Base-by-base conservation (phyloP, 2,888 invertebrate species). In the Parochlus steinenii region DNA sequence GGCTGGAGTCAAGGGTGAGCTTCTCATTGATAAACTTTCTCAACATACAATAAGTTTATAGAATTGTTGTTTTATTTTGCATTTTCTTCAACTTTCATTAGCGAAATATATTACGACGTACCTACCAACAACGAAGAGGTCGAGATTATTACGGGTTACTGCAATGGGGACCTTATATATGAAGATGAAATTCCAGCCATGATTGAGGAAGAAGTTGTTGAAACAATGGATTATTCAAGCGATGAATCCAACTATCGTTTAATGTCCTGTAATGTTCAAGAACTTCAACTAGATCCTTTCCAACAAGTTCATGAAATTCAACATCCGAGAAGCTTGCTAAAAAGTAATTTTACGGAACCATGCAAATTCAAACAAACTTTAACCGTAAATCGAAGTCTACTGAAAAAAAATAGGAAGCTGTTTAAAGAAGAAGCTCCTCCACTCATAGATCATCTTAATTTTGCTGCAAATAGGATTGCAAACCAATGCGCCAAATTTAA, bases 171-270 rank as follows among this genome's bases (percentile, higher is more conserved):
- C 49, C 54, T 64, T 36, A 41, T 46, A 14, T 55, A 63, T 2
- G 51, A 59, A 0, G 60, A 62, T 42, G 61, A 69, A 46, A 65
- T 65, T 42, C 63, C 67, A n/a, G 60, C 63, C 2, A 61, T 58
- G 40, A 63, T 67, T 30, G 65, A 64, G 49, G 46, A 46, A 39
- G 40, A 39, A 16, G 39, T 45, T 5, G 40, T 44, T 2, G 16
- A 34, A 4, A 41, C 11, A 38, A 30, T 10, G 38, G 38, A 23
- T 17, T 33, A 34, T 35, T 6, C 8, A 15, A 27, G 16, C 17
- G 18, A 11, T 14, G 31, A 27, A 18, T 29, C 14, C 10, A 32
- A 16, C 27, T 23, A 22, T 14, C 22, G 25, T 28, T 23, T 18
- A 26, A 25, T 19, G 23, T 20, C 16, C 11, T 12, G 20, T 24